Percentiles rank a stretch among this genome's conserved stretches.
phyloP scores from a whole-genome alignment of 2,113 vertebrate species.

The Callipepla californica region DNA sequence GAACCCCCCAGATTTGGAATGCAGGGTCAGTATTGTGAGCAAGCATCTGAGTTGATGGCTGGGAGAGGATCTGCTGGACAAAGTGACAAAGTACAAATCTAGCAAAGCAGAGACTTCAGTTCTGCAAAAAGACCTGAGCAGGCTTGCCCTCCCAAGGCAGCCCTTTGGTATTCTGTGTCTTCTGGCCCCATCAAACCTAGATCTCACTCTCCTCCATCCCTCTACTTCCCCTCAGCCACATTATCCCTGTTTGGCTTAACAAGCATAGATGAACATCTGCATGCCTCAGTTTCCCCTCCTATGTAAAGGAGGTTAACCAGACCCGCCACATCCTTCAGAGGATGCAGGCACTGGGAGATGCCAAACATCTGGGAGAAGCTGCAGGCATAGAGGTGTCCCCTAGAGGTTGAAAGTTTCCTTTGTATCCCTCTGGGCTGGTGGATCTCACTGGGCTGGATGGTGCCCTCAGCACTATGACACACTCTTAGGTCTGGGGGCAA shows the following conservation, averaged over 20 bases:
- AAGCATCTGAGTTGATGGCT: background rate
- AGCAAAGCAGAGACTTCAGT: background rate
- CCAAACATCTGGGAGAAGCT: background rate
- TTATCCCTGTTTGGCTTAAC: background rate
- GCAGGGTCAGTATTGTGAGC: background rate
- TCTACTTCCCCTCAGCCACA: background rate
- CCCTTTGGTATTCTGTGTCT: background rate
- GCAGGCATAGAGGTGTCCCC: fast-evolving
- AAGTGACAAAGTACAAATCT: background rate
- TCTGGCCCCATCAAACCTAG: background rate
- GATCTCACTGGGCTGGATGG: too few species aligned
- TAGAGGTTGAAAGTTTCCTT: too few species aligned
- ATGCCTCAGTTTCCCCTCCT: background rate
- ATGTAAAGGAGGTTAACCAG: background rate
- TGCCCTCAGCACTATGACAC: too few species aligned
- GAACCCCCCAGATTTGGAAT: background rate
- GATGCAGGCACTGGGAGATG: background rate
- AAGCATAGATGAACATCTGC: background rate
- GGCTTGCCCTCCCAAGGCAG: background rate
- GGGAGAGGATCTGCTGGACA: background rate
- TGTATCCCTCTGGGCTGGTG: too few species aligned
- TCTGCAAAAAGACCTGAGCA: background rate
- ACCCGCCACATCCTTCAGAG: background rate
- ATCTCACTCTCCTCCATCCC: background rate
- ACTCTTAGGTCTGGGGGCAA: background rate